Conservation (phyloP, 1,140 invertebrate genomes). For the Aphis craccivora region DNA sequence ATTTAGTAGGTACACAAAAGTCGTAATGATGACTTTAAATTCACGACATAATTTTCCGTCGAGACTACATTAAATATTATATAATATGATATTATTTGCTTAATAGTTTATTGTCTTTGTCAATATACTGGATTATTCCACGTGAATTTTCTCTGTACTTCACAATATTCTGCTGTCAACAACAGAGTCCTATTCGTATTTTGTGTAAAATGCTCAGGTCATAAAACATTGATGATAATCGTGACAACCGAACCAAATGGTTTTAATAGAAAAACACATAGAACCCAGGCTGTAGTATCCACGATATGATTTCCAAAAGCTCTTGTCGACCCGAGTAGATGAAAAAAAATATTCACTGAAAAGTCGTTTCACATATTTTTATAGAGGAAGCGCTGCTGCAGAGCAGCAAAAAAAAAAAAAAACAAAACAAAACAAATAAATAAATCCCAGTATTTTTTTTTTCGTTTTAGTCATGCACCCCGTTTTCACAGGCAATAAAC, state of each 20-base stretch:
- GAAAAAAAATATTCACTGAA: slow-evolving; percentile 36
- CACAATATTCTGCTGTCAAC: slow-evolving; percentile 21
- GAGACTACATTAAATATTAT: neutral
- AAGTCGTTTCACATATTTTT: slow-evolving; percentile 47
- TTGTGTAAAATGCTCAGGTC: neutral
- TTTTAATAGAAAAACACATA: neutral
- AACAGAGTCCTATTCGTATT: slow-evolving; percentile 27
- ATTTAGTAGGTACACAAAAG: neutral
- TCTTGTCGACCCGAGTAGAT: slow-evolving; percentile 3
- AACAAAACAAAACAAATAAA: slow-evolving; percentile 22
- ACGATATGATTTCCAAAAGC: slow-evolving; percentile 32
- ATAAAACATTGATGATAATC: slow-evolving; percentile 47
- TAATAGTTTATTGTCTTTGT: neutral
- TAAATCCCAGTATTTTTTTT: slow-evolving; percentile 31
- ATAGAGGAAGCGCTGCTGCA: neutral
- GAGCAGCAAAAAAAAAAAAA: neutral
- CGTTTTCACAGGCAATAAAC: slow-evolving; percentile 46
- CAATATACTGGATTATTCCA: neutral
- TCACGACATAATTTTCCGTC: neutral
- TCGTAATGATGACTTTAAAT: neutral
- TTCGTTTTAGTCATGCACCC: slow-evolving; percentile 34
- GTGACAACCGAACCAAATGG: slow-evolving; percentile 29
- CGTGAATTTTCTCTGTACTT: neutral
- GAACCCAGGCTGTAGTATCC: neutral
- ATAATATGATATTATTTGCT: neutral